Evolutionary conservation across 2,113 vertebrate species (phyloP).

Genomic region (Cyprinus carpio): DNA sequence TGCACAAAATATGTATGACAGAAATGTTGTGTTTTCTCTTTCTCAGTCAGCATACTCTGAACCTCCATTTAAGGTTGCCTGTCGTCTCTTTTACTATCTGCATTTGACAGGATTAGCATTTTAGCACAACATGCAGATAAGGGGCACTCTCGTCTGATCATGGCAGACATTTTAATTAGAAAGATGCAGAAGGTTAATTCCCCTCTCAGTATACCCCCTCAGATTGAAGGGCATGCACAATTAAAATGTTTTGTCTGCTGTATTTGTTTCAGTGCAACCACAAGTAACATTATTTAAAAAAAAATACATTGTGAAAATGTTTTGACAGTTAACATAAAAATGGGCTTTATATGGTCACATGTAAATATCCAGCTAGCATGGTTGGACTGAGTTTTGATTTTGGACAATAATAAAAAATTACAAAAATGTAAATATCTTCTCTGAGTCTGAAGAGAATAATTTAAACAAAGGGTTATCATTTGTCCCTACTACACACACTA

Average conservation of each 20-base stretch:
- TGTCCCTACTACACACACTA: too few species aligned
- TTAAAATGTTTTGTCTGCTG: slow-evolving; percentile 23
- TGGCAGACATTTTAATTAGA: slow-evolving; percentile 47
- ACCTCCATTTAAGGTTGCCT: slow-evolving; percentile 10
- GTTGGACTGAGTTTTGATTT: not conserved
- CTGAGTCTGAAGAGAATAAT: not conserved
- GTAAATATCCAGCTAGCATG: not conserved
- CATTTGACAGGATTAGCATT: slow-evolving; percentile 24
- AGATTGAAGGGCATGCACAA: slow-evolving; percentile 42
- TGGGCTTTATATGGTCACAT: not conserved
- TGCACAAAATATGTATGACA: not conserved
- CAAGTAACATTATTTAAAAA: not conserved
- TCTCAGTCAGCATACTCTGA: slow-evolving; percentile 3
- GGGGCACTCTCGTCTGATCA: slow-evolving; percentile 15
- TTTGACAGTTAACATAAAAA: not conserved
- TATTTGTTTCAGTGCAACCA: not conserved
- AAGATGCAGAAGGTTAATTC: slow-evolving; percentile 38
- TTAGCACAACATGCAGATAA: slow-evolving; percentile 34
- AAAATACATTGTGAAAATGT: not conserved
- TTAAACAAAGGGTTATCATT: not conserved
- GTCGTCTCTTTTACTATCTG: slow-evolving; percentile 27
- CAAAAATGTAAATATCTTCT: not conserved
- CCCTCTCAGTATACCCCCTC: not conserved
- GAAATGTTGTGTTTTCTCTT: not conserved
- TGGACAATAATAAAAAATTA: not conserved